Evolutionary conservation across 2,113 vertebrate genomes (phyloP).

Genomic region (Orycteropus afer): DNA sequence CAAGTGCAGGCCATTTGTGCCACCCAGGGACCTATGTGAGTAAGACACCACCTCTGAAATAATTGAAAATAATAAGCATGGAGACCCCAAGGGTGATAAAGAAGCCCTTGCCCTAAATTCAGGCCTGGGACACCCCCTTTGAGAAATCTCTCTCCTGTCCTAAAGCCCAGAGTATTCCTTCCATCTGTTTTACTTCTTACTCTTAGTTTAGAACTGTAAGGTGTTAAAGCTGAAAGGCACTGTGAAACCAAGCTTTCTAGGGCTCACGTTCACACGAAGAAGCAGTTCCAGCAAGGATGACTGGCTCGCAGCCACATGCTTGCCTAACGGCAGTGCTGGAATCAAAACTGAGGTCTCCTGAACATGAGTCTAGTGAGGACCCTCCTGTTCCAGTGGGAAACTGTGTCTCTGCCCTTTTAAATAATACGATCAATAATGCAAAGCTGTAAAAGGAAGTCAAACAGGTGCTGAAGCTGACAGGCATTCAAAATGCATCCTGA

Average conservation of each 20-base stretch:
- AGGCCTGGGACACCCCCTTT: too few species aligned
- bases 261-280: not conserved
- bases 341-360: not conserved
- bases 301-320: accelerated
- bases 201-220: not conserved
- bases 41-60: not conserved
- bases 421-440: not conserved
- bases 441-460: constrained; percentile 27
- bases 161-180: not conserved
- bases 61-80: not conserved
- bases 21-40: not conserved
- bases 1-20: not conserved
- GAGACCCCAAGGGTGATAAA: not conserved
- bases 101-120: not conserved
- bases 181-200: not conserved
- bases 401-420: not conserved
- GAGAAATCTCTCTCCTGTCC: not conserved
- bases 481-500: not conserved
- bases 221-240: not conserved
- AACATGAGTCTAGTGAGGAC: accelerated
- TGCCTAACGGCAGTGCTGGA: not conserved
- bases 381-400: not conserved
- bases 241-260: not conserved
- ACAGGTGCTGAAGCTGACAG: not conserved
- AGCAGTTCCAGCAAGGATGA: not conserved